A percentile compares a stretch with the other conserved stretches of the same genome.
These are phyloP conservation scores for Macaria liturata DNA, from an alignment of 2,888 invertebrate genomes.

Conservation along the genomic window DNA sequence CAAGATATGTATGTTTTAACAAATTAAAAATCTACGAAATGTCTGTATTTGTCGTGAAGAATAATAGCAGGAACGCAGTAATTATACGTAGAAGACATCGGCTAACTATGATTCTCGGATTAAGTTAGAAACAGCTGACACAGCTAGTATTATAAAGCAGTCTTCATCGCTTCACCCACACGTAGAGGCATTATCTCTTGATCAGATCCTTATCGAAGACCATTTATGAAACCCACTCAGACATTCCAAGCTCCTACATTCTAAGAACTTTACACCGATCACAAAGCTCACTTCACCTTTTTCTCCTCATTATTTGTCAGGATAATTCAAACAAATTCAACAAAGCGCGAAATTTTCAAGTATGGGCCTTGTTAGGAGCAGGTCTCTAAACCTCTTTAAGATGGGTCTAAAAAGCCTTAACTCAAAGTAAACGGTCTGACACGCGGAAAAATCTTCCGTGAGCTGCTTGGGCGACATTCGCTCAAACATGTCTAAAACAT, in stretches of 20 bases:
- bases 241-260: not conserved
- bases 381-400: not conserved
- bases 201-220: not conserved
- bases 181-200: too few relatives aligned
- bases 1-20: too few relatives aligned
- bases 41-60: too few relatives aligned
- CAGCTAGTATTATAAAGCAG: too few relatives aligned
- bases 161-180: too few relatives aligned
- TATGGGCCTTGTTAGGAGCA: constrained; percentile 8
- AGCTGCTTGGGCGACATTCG: not conserved
- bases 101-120: too few relatives aligned
- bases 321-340: constrained; percentile 13
- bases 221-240: not conserved
- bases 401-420: constrained; percentile 4
- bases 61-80: too few relatives aligned
- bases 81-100: too few relatives aligned
- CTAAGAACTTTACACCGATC: not conserved
- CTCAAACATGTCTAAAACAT: too few relatives aligned
- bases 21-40: too few relatives aligned
- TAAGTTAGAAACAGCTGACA: too few relatives aligned
- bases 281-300: constrained; percentile 8
- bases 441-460: constrained; percentile 9
- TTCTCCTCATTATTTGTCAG: constrained; percentile 10
- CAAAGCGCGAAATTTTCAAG: constrained; percentile 10
- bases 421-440: constrained; percentile 9